Conservation (phyloP, 2,113 vertebrate species). For the Centropus bengalensis region DNA sequence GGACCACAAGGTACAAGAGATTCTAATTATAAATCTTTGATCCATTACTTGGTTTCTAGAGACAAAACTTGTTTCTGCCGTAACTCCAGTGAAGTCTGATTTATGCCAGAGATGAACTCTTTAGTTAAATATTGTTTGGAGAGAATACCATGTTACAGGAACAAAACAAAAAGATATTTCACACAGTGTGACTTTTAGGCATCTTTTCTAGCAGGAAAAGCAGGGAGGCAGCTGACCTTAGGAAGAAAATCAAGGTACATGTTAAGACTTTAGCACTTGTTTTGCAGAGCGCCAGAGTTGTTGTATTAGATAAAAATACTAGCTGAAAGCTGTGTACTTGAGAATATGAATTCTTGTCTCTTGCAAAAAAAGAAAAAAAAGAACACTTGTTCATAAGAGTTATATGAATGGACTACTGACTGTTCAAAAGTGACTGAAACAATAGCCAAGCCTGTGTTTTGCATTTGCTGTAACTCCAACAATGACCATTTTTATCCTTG, state of each 20-base stretch:
- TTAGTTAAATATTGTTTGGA: not conserved
- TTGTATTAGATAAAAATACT: not conserved
- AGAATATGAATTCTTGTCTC: not conserved
- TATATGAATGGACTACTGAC: not conserved
- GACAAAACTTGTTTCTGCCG: not conserved
- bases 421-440: not conserved
- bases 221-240: not conserved
- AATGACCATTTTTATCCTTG: not conserved
- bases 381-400: not conserved
- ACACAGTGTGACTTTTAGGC: not conserved
- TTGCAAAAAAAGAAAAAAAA: not conserved
- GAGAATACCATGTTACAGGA: not conserved
- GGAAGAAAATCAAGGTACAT: not conserved
- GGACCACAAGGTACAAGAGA: not conserved
- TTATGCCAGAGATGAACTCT: not conserved
- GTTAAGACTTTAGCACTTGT: not conserved
- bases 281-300: not conserved
- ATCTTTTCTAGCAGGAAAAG: not conserved
- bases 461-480: not conserved
- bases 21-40: constrained; percentile 31
- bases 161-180: not conserved
- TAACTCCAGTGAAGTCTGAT: not conserved
- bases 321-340: not conserved
- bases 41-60: constrained; percentile 16
- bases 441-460: not conserved